Base-by-base conservation (phyloP, 2,888 invertebrate genomes). In the Drosophila multiciliata region DNA sequence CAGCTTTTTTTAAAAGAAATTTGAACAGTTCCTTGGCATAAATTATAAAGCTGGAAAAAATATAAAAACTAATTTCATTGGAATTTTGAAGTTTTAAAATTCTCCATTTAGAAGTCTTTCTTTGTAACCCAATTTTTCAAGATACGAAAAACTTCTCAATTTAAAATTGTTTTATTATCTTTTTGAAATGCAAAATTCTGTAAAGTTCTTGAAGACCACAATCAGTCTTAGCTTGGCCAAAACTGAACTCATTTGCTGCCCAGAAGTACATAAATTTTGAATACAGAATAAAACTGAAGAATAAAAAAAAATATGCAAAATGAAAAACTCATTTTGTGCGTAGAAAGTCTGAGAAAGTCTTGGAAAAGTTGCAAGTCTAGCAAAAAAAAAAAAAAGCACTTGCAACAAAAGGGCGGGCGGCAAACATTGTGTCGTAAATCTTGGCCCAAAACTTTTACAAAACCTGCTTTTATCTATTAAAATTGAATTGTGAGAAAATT, bases 401-500 rank as follows among this genome's bases (percentile, higher is more conserved):
- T 17, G 15, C 23, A 35, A 36, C 33, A 20, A 15, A 3, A 1
- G 29, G 12, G 3, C 0, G 29, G 12, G 3, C 12, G 17, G 33
- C 23, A 17, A 53, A 26, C 29, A 9, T 15, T 57, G 7, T 20
- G 5, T 15, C 29, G n/a, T 40, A 57, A 57, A 57, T 57, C 57
- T 20, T 15, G 15, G 5, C 9, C 3, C 2, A 3, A 57, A 57
- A 40, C 29, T 57, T 20, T 9, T 4, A n/a, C 12, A 26, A 57
- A 57, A 40, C 29, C 40, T 20, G 29, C 29, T 40, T 57, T 57
- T 40, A 38, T 38, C 55, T n/a, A 29, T 38, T 57, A 32, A 40
- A 57, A 57, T 57, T 40, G 40, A 57, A 40, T 57, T 57, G 29
- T 57, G 20, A 40, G 38, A 15, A 45, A 15, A 20, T 57, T 42